phyloP scores from a whole-genome alignment of 2,113 vertebrate genomes.

The Atrichornis clamosus region DNA sequence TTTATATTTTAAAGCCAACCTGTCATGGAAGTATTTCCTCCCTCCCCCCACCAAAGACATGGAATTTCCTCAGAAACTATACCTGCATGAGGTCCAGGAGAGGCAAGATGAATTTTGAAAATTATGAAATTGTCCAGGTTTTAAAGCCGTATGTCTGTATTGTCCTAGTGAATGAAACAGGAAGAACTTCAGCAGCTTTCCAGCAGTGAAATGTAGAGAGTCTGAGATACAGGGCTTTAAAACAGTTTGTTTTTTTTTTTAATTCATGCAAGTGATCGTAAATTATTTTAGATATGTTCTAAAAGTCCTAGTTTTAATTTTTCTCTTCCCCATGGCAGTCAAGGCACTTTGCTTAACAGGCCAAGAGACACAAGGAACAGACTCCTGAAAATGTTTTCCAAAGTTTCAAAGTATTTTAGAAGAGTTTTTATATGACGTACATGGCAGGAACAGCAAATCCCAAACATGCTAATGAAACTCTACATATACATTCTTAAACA shows the following conservation, averaged over 20 bases:
- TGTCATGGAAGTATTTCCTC: constrained; percentile 40
- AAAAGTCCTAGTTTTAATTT: not conserved
- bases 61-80: constrained; percentile 32
- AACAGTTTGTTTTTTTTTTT: not conserved
- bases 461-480: not conserved
- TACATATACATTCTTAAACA: not conserved
- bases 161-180: not conserved
- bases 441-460: not conserved
- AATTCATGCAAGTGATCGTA: not conserved
- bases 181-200: not conserved
- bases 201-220: not conserved
- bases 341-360: not conserved
- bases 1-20: constrained; percentile 45
- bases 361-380: not conserved
- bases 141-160: not conserved
- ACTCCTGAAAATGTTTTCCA: not conserved
- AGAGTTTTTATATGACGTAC: not conserved
- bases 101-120: not conserved
- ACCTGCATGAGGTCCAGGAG: not conserved
- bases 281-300: not conserved
- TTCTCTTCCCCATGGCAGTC: not conserved
- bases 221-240: not conserved
- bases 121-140: not conserved
- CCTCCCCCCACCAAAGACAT: not conserved
- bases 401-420: not conserved